Base-by-base conservation (phyloP, 35 echinoderm and acorn worm genomes). In the Holothuria glaberrima region DNA sequence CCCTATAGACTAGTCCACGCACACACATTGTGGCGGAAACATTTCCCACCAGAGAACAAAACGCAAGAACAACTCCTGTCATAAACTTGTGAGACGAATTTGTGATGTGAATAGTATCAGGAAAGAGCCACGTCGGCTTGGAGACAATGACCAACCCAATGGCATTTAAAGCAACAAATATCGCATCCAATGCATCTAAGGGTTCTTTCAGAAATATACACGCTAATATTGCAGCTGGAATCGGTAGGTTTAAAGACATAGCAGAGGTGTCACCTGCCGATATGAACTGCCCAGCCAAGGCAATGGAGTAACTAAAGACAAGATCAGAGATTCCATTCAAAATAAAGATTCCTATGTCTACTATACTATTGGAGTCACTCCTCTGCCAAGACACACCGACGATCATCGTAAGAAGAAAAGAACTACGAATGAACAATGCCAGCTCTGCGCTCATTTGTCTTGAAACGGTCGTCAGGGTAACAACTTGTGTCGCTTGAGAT, bases 311-410 rank as follows among this genome's bases (percentile, higher is more conserved):
- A 33, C 38, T 84, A 32, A 34, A 61, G n/a, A 84, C 2, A 9
- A 19, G 3, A 16, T 84, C 80, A 84, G 24, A 58, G 13, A 84
- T 17, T 6, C 54, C 80, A 30, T 59, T 63, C 25, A 63, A 52
- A 30, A 62, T 27, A 61, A n/a, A 84, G 13, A 84, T 60, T 5
- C 33, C 57, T 10, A 84, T 25, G 17, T 84, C 80, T 18, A n/a
- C 25, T n/a, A 59, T 58, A n/a, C 26, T 56, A 21, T 59, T 5
- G 16, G 80, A 61, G 29, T 27, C 34, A 18, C 33, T 18, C 31
- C 30, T 84, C 2, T 84, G 21, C 80, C 80, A 84, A 35, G 56
- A 61, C n/a, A 84, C 30, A 41, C 52, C 52, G 80, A 59, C 12
- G 10, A 84, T 18, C 22, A 31, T 22, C 0, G 13, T 4, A 25